Evolutionary conservation across 1,140 invertebrate species (phyloP).

Genomic region (Leptestheria dahalacensis): DNA sequence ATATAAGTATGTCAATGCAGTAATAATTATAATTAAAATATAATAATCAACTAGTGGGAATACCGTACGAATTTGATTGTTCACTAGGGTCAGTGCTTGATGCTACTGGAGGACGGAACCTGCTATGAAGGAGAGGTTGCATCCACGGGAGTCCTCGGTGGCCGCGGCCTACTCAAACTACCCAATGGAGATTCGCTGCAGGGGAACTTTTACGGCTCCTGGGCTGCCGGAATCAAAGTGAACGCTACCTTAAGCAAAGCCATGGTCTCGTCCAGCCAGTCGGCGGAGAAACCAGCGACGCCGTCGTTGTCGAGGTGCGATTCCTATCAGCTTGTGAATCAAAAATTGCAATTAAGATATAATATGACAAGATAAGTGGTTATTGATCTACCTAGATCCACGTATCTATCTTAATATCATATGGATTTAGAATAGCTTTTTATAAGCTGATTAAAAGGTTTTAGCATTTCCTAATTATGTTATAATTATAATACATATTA

Average conservation of each 20-base stretch:
- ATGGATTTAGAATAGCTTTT: too few relatives aligned
- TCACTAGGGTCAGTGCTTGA: constrained; percentile 57
- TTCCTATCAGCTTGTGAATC: neutral
- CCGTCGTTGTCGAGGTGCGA: neutral
- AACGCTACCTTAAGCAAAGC: constrained; percentile 55
- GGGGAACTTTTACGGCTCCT: constrained; percentile 52
- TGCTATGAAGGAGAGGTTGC: constrained; percentile 77
- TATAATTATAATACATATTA: too few relatives aligned
- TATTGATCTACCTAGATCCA: too few relatives aligned
- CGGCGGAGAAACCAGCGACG: neutral
- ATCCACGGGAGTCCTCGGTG: constrained; percentile 53
- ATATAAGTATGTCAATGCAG: too few relatives aligned
- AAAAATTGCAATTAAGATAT: neutral
- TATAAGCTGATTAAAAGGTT: too few relatives aligned
- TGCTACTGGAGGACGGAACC: constrained; percentile 73
- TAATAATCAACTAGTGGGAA: too few relatives aligned
- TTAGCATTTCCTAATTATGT: too few relatives aligned
- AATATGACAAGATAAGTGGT: too few relatives aligned
- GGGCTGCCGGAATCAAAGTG: constrained; percentile 68
- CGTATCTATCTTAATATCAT: too few relatives aligned
- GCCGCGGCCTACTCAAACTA: constrained; percentile 62
- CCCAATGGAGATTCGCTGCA: constrained; percentile 56
- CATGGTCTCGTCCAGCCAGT: constrained; percentile 35
- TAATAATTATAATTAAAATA: too few relatives aligned
- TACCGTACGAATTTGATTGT: constrained; percentile 4